Evolutionary conservation across 1,140 invertebrate genomes (phyloP).

Genomic region (Drosophila kepulauana): DNA sequence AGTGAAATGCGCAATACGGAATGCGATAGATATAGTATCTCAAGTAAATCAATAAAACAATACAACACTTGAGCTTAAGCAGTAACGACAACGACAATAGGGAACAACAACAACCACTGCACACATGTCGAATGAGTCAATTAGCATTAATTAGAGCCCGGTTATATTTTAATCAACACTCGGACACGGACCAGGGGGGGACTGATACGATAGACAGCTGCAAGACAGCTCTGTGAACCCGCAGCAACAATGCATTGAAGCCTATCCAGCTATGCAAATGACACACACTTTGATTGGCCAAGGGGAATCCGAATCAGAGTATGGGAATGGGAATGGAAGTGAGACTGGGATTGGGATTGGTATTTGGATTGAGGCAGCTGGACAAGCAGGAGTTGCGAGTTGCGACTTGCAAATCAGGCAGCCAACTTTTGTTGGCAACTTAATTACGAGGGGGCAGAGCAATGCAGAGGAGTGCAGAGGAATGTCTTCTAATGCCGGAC

Average conservation of each 20-base stretch:
- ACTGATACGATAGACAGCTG: too few relatives aligned
- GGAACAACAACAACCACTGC: background rate
- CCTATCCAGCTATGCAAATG: conserved; percentile 28
- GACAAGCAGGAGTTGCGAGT: conserved; percentile 37
- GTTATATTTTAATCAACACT: conserved; percentile 78
- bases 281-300: conserved; percentile 26
- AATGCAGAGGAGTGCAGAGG: background rate
- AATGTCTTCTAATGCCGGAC: background rate
- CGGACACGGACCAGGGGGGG: background rate
- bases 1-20: background rate
- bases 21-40: background rate
- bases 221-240: too few relatives aligned
- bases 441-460: conserved; percentile 55
- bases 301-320: background rate
- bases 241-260: background rate
- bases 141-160: conserved; percentile 73
- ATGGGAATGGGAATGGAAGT: background rate
- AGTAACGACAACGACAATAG: background rate
- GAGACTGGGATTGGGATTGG: too few relatives aligned
- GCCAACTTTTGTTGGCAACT: conserved; percentile 65
- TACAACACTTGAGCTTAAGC: conserved; percentile 2
- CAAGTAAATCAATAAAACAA: conserved; percentile 18
- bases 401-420: conserved; percentile 70
- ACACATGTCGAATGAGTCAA: conserved; percentile 68
- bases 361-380: background rate